These are phyloP conservation scores for Sphaerophoria rueppellii DNA, from an alignment of 2,888 invertebrate species.

Conservation along the genomic window DNA sequence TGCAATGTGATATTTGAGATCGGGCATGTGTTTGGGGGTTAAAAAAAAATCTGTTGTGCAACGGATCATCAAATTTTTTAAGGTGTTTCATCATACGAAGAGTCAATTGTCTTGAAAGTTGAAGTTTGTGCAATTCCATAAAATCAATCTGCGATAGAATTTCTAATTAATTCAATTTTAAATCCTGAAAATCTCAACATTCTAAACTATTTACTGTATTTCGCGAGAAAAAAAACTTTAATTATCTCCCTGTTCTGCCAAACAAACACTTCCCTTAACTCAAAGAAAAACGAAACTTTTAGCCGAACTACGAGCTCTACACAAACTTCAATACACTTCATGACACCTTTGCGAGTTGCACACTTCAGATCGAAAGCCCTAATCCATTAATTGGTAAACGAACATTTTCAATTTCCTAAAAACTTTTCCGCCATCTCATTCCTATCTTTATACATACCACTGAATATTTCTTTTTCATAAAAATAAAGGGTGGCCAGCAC, in stretches of 20 bases:
- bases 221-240: background rate
- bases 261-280: background rate
- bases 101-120: too few relatives aligned
- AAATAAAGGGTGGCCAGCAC: background rate
- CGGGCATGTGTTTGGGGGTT: conserved; percentile 15
- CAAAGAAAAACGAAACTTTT: background rate
- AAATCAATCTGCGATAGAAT: too few relatives aligned
- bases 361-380: conserved; percentile 54
- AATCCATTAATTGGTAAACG: conserved; percentile 68
- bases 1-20: conserved; percentile 46
- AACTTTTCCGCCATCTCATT: conserved; percentile 48
- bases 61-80: too few relatives aligned
- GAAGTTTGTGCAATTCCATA: too few relatives aligned
- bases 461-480: conserved; percentile 22
- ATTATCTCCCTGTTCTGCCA: background rate
- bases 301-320: background rate
- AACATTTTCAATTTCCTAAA: conserved; percentile 67
- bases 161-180: too few relatives aligned
- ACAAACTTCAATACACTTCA: conserved; percentile 31
- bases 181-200: too few relatives aligned
- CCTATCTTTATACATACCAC: background rate
- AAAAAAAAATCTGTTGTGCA: too few relatives aligned
- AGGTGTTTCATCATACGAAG: too few relatives aligned
- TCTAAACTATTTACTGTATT: too few relatives aligned
- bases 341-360: conserved; percentile 43